These are phyloP conservation scores for Stichopus horrens DNA, from an alignment of 53 echinoderm and acorn worm species.

Conservation along the genomic window DNA sequence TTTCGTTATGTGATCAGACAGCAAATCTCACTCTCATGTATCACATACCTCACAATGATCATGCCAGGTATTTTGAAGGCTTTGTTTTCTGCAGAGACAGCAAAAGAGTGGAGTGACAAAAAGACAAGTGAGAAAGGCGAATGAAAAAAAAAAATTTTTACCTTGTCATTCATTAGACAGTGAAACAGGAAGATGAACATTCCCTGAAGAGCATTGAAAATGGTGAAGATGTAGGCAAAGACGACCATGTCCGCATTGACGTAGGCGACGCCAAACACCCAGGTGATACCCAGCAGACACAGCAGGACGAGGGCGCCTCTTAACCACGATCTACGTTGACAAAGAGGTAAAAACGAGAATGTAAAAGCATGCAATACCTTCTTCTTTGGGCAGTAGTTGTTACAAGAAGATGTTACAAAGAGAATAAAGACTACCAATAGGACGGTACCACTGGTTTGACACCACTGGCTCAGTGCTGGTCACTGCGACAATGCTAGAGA, in stretches of 20 bases:
- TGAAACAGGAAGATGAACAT: constrained; percentile 90
- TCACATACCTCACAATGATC: not conserved
- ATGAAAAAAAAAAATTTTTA: constrained; percentile 30
- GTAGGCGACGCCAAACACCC: constrained; percentile 92
- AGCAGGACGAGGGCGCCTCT: constrained; percentile 85
- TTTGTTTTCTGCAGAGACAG: too few species aligned
- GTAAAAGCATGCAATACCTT: too few species aligned
- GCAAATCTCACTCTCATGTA: not conserved
- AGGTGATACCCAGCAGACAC: constrained; percentile 91
- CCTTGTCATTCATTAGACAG: constrained; percentile 98
- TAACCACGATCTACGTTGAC: constrained; percentile 67
- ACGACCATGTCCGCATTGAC: constrained; percentile 63
- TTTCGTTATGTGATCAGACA: not conserved
- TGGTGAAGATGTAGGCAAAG: constrained; percentile 97
- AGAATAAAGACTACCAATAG: too few species aligned
- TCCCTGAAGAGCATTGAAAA: constrained; percentile 85
- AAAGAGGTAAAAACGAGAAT: too few species aligned
- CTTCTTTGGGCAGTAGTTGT: too few species aligned
- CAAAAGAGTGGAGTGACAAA: too few species aligned
- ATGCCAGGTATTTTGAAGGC: not conserved
- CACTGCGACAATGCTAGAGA: too few species aligned
- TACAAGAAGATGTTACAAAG: too few species aligned
- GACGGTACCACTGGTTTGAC: too few species aligned
- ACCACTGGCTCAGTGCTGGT: too few species aligned
- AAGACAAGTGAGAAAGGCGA: too few species aligned